Evolutionary conservation across 2,888 invertebrate species (phyloP).

Genomic region (Mythimna ferrago): DNA sequence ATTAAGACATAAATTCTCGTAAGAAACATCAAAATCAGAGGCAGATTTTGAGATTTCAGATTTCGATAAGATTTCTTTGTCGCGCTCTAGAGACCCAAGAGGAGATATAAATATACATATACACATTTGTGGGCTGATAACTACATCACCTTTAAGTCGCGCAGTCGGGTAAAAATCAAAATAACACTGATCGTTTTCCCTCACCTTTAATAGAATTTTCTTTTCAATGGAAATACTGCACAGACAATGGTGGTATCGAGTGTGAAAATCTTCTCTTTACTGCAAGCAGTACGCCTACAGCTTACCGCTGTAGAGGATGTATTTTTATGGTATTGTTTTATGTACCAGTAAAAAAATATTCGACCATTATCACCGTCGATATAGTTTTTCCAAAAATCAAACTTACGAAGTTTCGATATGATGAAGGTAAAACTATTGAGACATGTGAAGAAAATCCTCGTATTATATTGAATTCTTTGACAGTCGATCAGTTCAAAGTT

Average conservation of each 20-base stretch:
- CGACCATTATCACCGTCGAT: no score
- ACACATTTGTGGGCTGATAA: no score
- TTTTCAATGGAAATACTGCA: neutral
- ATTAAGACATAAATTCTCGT: neutral
- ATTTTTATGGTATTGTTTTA: no score
- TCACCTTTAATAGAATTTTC: neutral
- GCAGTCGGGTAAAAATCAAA: no score
- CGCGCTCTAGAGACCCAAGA: no score
- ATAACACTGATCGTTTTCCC: no score
- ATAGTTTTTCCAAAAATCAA: neutral
- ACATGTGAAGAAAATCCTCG: slow-evolving; percentile 25
- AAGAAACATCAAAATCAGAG: neutral
- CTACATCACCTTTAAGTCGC: no score
- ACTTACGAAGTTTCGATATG: neutral
- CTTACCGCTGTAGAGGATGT: no score
- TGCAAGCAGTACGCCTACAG: neutral
- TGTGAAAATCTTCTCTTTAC: neutral
- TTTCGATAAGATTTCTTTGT: no score
- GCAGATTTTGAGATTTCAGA: no score
- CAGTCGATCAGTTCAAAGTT: slow-evolving; percentile 63
- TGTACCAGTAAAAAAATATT: no score
- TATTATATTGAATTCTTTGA: slow-evolving; percentile 45
- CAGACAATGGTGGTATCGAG: neutral
- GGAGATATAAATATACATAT: no score
- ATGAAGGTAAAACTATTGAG: slow-evolving; percentile 19